Evolutionary conservation across 23 tunicate species (phyloP).

Genomic region (Clavelina lepadiformis): DNA sequence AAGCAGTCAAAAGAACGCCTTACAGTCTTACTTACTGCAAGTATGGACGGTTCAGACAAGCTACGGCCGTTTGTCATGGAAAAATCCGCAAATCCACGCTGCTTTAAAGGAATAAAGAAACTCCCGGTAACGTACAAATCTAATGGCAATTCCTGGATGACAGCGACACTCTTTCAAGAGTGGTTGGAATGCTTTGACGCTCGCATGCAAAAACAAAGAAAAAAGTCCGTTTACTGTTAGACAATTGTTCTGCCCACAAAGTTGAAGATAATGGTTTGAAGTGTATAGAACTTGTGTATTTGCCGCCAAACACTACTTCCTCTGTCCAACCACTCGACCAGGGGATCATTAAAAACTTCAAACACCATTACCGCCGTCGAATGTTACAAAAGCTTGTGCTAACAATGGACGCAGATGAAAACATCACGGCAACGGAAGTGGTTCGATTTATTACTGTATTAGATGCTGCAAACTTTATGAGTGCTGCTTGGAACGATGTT

Average conservation of each 20-base stretch:
- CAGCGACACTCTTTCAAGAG: conserved; percentile 16
- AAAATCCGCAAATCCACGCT: conserved; percentile 7
- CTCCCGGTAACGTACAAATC: conserved; percentile 6
- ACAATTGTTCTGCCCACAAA: conserved; percentile 25
- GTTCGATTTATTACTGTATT: conserved; percentile 15
- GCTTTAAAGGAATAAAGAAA: conserved; percentile 6
- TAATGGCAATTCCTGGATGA: conserved; percentile 11
- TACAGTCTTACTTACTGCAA: conserved; percentile 11
- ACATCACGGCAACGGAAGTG: conserved; percentile 3
- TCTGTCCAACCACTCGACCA: conserved; percentile 27
- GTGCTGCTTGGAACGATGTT: conserved; percentile 20
- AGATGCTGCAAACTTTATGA: conserved; percentile 16
- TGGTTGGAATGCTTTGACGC: conserved; percentile 4
- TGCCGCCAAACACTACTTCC: conserved; percentile 21
- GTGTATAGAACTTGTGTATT: conserved; percentile 12
- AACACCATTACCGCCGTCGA: conserved; percentile 25
- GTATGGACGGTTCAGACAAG: conserved; percentile 31
- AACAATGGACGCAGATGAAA: conserved; percentile 11
- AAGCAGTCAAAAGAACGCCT: conserved; percentile 17
- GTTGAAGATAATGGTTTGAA: conserved; percentile 4
- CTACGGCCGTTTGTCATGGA: conserved; percentile 17
- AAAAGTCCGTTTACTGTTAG: conserved; percentile 14
- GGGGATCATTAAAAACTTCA: conserved; percentile 33
- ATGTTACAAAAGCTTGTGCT: conserved; percentile 21
- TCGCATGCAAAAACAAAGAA: conserved; percentile 4